Percentiles rank a stretch among this genome's conserved stretches.
Evolutionary conservation across 1,140 invertebrate species (phyloP).

Genomic region (Lerema accius): DNA sequence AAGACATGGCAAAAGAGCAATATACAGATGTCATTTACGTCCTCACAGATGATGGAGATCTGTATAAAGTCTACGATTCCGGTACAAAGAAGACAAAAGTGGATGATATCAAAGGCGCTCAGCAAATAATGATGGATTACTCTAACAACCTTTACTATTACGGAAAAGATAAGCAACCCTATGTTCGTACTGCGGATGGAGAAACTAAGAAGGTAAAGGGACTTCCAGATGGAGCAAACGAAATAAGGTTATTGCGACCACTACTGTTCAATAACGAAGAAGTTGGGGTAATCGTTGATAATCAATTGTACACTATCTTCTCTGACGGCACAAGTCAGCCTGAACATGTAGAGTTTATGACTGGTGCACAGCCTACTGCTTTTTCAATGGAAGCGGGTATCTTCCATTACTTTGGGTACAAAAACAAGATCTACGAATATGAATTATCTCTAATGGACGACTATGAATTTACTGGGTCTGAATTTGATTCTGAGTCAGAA

Average conservation of each 20-base stretch:
- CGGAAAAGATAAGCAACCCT: conserved; percentile 42
- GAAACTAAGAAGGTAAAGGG: conserved; percentile 44
- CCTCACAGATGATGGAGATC: conserved; percentile 43
- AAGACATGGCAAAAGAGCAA: conserved; percentile 48
- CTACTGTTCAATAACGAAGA: conserved; percentile 51
- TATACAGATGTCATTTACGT: conserved; percentile 48
- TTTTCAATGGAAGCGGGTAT: conserved; percentile 49
- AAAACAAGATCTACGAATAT: conserved; percentile 63
- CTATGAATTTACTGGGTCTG: neutral
- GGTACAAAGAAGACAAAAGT: conserved; percentile 52
- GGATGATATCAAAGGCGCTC: conserved; percentile 37
- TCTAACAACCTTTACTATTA: conserved; percentile 57
- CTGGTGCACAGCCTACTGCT: conserved; percentile 44
- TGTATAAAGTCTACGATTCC: conserved; percentile 53
- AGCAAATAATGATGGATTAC: conserved; percentile 55
- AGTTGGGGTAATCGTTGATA: conserved; percentile 43
- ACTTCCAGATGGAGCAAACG: conserved; percentile 39
- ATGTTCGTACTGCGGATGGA: conserved; percentile 41
- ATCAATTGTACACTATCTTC: conserved; percentile 42
- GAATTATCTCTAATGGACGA: neutral
- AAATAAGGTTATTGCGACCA: conserved; percentile 46
- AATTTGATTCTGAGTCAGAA: neutral
- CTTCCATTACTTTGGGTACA: conserved; percentile 52
- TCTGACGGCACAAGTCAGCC: conserved; percentile 48
- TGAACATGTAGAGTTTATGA: conserved; percentile 35